Conservation (phyloP, 1,140 invertebrate genomes). For the Pseudomyrmex flavicornis region DNA sequence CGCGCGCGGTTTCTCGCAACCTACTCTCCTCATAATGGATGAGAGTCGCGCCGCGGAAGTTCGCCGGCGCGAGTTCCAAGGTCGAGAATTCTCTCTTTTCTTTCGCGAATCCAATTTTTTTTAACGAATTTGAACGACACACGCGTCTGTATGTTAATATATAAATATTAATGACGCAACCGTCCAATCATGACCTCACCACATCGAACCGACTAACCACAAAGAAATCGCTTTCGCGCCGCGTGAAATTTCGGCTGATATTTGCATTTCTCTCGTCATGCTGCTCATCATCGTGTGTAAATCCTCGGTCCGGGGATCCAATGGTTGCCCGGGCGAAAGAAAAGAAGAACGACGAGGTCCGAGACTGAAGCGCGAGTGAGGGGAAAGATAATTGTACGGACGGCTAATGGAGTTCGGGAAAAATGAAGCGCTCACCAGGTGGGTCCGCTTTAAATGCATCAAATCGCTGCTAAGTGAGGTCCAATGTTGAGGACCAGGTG, state of each 20-base stretch:
- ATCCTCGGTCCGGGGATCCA: constrained; percentile 52
- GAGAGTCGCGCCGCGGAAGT: constrained; percentile 48
- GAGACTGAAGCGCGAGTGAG: constrained; percentile 23
- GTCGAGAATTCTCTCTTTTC: not conserved
- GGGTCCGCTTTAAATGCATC: constrained; percentile 76
- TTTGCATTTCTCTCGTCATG: constrained; percentile 75
- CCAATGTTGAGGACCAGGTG: constrained; percentile 69
- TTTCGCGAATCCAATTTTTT: not conserved
- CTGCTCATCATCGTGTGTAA: constrained; percentile 44
- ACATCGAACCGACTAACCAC: constrained; percentile 11
- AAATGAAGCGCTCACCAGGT: constrained; percentile 77
- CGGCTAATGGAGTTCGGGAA: constrained; percentile 75
- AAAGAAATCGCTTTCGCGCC: constrained; percentile 45
- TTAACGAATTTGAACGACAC: not conserved
- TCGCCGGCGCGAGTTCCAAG: constrained; percentile 9
- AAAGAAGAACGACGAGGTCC: constrained; percentile 9
- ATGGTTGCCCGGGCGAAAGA: constrained; percentile 26
- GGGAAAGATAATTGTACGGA: constrained; percentile 72
- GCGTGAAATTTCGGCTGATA: constrained; percentile 65
- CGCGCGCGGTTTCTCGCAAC: not conserved
- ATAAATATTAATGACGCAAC: constrained; percentile 37
- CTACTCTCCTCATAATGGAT: constrained; percentile 15
- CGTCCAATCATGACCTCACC: constrained; percentile 25
- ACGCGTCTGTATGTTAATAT: constrained; percentile 12
- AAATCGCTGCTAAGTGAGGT: constrained; percentile 74